Evolutionary conservation across 2,888 invertebrate species (phyloP).

Genomic region (Psylliodes chrysocephalus): DNA sequence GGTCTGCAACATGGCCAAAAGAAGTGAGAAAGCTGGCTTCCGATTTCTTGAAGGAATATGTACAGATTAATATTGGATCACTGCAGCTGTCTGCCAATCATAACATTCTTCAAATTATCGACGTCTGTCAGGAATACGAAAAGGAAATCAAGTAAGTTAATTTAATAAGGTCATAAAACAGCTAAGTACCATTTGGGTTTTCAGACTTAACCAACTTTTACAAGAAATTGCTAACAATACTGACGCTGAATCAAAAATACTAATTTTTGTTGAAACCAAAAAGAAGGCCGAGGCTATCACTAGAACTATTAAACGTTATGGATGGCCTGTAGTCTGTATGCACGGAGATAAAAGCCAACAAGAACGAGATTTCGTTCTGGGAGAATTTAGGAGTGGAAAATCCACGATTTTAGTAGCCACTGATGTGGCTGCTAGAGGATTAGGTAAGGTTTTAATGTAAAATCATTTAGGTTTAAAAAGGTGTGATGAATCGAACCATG

Average conservation of each 20-base stretch:
- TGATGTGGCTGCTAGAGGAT: constrained; percentile 96
- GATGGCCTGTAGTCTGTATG: constrained; percentile 84
- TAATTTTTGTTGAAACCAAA: constrained; percentile 97
- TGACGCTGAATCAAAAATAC: constrained; percentile 88
- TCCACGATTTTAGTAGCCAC: constrained; percentile 94
- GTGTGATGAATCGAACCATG: constrained; percentile 44
- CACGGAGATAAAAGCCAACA: constrained; percentile 97
- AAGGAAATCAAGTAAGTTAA: constrained; percentile 70
- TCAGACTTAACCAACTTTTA: constrained; percentile 77
- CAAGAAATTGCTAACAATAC: constrained; percentile 84
- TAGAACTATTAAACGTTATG: constrained; percentile 80
- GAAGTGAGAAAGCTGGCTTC: constrained; percentile 92
- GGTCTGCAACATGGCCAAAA: constrained; percentile 99
- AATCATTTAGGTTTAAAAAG: neutral
- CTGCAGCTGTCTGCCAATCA: constrained; percentile 89
- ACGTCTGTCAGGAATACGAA: constrained; percentile 87
- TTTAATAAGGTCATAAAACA: no score
- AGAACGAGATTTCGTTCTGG: constrained; percentile 91
- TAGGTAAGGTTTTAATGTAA: constrained; percentile 75
- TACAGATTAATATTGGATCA: constrained; percentile 93
- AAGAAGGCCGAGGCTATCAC: constrained; percentile 85
- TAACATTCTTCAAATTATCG: constrained; percentile 88
- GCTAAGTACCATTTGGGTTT: no score
- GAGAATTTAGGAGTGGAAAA: constrained; percentile 89
- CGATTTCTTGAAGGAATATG: constrained; percentile 90